Base-by-base conservation (phyloP, 2,888 invertebrate genomes). In the Trichacis sp. region DNA sequence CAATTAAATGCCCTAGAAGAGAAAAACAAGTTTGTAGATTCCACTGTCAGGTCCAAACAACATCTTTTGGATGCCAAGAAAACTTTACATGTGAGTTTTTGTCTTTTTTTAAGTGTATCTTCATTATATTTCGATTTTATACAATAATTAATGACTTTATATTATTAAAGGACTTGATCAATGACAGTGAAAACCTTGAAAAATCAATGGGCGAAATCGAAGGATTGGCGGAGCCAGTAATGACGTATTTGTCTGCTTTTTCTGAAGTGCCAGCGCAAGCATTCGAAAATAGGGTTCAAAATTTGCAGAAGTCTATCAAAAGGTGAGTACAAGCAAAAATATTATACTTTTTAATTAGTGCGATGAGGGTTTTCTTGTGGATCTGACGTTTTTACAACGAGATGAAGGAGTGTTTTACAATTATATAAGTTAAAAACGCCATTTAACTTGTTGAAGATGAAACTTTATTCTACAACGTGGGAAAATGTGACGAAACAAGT, bases 1-100 rank as follows among this genome's bases (percentile, higher is more conserved):
- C 87, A 90, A 62, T 82, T 93, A 63, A 89, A 89, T 30, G 89
- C 91, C 3, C 89, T 91, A 52, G 91, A 92, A 60, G 94, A 94
- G 82, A 88, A 91, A 63, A 88, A 89, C 73, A 89, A 92, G 72
- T 92, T 93, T 84, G 87, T 94, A 71, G 95, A 95, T 82, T 88
- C 89, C 57, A 88, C 88, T 65, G 92, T 94, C 49, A 88, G 91
- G 75, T 94, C 92, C 48, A 90, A 91, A 78, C 88, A 91, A 70
- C 91, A 92, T 77, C 89, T 94, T 67, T 85, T 89, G 64, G 92
- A 93, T 77, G 91, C 91, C 68, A 89, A 90, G 77, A 89, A 89
- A 84, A 88, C 89, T 67, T 84, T 93, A 71, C 89, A 92, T 87
- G 93, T 93, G 77, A 86, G 87, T 84, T 47, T 33, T 55, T 24